Conservation (phyloP, 2,797 vertebrate species). For the Botia kubotai region DNA sequence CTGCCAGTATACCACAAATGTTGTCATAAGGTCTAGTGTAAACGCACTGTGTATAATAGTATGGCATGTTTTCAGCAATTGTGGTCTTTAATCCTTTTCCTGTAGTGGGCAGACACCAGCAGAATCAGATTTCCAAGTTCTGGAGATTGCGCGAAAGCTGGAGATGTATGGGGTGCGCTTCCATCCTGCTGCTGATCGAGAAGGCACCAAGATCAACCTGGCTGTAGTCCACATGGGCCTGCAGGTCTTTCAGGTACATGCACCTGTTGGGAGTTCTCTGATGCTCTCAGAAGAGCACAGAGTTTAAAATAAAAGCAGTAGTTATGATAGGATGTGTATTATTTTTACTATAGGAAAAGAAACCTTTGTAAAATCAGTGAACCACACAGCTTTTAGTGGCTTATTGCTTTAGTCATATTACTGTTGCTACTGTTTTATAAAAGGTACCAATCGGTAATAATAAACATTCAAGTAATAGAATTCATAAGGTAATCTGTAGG, state of each 20-base stretch:
- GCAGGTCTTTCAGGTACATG: conserved; percentile 93
- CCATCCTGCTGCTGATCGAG: conserved; percentile 90
- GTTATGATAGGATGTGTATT: too few relatives aligned
- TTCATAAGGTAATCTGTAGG: background rate
- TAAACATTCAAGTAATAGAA: background rate
- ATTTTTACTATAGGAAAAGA: background rate
- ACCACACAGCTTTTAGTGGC: background rate
- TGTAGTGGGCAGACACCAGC: conserved; percentile 94
- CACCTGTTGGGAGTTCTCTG: background rate
- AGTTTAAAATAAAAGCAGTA: background rate
- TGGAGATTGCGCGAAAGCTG: conserved; percentile 95
- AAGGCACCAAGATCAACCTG: conserved; percentile 93
- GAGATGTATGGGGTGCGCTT: conserved; percentile 96
- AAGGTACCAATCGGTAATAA: background rate
- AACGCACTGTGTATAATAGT: background rate
- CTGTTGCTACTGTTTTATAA: background rate
- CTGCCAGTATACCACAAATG: too few relatives aligned
- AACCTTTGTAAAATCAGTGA: background rate
- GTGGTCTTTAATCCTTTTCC: background rate
- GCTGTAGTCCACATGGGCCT: conserved; percentile 94
- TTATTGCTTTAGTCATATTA: background rate
- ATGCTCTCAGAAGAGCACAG: too few relatives aligned
- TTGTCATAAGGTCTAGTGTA: background rate
- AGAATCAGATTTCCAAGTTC: conserved; percentile 96
- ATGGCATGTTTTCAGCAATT: background rate